Evolutionary conservation across 1,140 invertebrate genomes (phyloP).

Genomic region (Chrysopa pallens): DNA sequence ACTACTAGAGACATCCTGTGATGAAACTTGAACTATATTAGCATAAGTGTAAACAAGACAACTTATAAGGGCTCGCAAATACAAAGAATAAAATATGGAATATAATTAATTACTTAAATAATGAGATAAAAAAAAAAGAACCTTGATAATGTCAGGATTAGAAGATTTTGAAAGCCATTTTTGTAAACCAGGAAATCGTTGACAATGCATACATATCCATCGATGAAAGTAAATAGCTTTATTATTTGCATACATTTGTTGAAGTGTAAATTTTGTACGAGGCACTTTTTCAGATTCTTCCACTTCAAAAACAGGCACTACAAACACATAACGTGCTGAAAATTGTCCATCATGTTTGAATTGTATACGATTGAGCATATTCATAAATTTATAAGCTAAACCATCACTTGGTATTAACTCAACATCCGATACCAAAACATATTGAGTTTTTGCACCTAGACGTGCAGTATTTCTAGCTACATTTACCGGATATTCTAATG

Average conservation of each 20-base stretch:
- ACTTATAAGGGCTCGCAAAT: too few species aligned
- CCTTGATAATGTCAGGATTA: conserved; percentile 23
- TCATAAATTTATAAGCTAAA: conserved; percentile 38
- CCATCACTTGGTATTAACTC: conserved; percentile 50
- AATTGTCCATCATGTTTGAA: conserved; percentile 23
- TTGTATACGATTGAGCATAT: conserved; percentile 29
- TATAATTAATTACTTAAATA: too few species aligned
- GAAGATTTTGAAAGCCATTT: conserved; percentile 37
- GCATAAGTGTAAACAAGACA: too few species aligned
- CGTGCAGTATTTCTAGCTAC: conserved; percentile 53
- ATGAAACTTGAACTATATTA: too few species aligned
- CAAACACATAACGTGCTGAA: conserved; percentile 36
- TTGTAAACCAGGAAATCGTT: conserved; percentile 55
- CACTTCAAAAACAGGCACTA: conserved; percentile 58
- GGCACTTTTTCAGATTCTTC: conserved; percentile 38
- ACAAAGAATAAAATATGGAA: too few species aligned
- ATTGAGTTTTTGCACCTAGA: conserved; percentile 34
- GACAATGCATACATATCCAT: conserved; percentile 52
- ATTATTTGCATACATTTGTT: conserved; percentile 24
- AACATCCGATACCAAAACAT: conserved; percentile 59
- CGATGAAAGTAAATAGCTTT: conserved; percentile 44
- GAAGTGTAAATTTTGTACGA: conserved; percentile 31
- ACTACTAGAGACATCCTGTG: too few species aligned
- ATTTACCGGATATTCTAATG: conserved; percentile 55
- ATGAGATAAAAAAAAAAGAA: conserved; percentile 8